Evolutionary conservation across 1,140 invertebrate genomes (phyloP).

Genomic region (Solenopsis invicta): DNA sequence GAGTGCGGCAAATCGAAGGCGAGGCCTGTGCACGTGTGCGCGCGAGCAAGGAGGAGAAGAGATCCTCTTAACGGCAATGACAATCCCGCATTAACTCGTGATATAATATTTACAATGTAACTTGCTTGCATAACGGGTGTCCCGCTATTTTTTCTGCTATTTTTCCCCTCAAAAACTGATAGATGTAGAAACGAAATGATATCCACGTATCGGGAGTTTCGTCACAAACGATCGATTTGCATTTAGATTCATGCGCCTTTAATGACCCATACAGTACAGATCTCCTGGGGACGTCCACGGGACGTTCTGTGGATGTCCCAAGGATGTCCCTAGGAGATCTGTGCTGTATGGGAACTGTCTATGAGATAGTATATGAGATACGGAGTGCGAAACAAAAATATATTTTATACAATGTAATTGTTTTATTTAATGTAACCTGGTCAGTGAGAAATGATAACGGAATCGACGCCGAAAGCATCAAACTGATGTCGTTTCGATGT

Average conservation of each 20-base stretch:
- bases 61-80: slow-evolving; percentile 30
- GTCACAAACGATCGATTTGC: not conserved
- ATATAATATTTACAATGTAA: slow-evolving; percentile 37
- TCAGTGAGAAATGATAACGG: no score
- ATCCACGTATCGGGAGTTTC: not conserved
- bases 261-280: no score
- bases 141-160: not conserved
- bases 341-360: no score
- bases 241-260: not conserved
- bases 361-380: no score
- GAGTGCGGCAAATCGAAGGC: slow-evolving; percentile 54
- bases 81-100: slow-evolving; percentile 19
- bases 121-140: not conserved
- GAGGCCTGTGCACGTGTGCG: slow-evolving; percentile 3
- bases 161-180: not conserved
- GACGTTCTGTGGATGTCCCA: no score
- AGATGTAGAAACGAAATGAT: not conserved
- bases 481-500: no score
- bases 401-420: not conserved
- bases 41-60: not conserved
- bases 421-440: not conserved
- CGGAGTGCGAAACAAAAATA: not conserved
- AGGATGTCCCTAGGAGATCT: no score
- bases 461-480: no score
- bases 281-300: no score